Evolutionary conservation across 2,113 vertebrate genomes (phyloP).

Genomic region (Melospiza melodia): DNA sequence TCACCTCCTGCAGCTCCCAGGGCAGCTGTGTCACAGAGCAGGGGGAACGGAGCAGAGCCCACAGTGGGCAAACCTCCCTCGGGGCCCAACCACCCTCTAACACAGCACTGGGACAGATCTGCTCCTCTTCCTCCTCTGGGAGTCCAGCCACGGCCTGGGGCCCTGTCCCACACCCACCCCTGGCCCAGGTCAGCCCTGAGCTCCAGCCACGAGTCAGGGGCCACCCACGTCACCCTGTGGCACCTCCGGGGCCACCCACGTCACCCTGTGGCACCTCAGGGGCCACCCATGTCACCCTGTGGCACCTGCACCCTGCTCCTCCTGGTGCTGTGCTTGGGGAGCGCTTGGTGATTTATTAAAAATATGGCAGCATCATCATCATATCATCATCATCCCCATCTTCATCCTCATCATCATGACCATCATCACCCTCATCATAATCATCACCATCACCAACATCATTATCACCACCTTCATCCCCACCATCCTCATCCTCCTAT

Average conservation of each 20-base stretch:
- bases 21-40: not conserved
- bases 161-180: not conserved
- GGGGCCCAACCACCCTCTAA: not conserved
- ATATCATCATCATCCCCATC: too few species aligned
- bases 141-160: not conserved
- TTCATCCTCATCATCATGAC: too few species aligned
- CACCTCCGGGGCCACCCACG: not conserved
- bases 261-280: not conserved
- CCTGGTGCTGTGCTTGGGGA: fast-evolving
- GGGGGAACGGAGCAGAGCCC: not conserved
- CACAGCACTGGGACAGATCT: fast-evolving
- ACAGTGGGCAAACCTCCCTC: not conserved
- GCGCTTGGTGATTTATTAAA: not conserved
- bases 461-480: too few species aligned
- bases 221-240: too few species aligned
- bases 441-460: too few species aligned
- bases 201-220: not conserved
- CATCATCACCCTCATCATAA: too few species aligned
- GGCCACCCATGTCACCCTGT: not conserved
- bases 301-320: not conserved
- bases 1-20: not conserved
- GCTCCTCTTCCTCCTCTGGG: not conserved
- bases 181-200: not conserved
- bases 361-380: not conserved
- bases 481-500: too few species aligned